Base-by-base conservation (phyloP, 2,888 invertebrate genomes). In the Parnassius glacialis region DNA sequence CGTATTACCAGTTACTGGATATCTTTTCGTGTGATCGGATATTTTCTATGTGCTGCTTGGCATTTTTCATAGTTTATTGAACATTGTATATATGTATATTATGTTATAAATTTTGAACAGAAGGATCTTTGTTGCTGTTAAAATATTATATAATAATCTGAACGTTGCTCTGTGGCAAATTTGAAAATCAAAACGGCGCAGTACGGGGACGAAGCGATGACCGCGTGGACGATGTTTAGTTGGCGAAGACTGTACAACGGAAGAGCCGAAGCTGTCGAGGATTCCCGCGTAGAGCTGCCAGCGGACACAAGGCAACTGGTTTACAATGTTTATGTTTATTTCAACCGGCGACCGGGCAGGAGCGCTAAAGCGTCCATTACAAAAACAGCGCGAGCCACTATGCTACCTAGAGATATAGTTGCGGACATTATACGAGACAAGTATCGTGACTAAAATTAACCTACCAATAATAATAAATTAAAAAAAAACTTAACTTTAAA, bases 161-260 rank as follows among this genome's bases (percentile, higher is more conserved):
- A 48, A 48, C 1, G n/a, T 48, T n/a, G 9, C 13, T 9, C 34
- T 44, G 48, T 53, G 48, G 10, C 13, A 12, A 16, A n/a, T 53
- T 58, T 11, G 34, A 58, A 58, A 25, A 54, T 62, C 81, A 89
- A 86, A 74, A 90, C 90, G 90, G 91, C 90, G 80, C 84, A 87
- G 70, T 90, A 91, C 89, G 91, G 91, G 64, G 85, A 90, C 81
- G 76, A 89, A 75, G 89, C 91, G 63, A 91, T 90, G 91, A 91
- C 90, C 67, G 91, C 91, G 59, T 91, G 91, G 91, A 91, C 91
- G 55, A 91, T 91, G 91, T 91, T 91, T 67, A 90, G 90, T 77
- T 91, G 91, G 91, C 79, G 91, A 69, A 77, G 91, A 72, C 73
- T 90, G 52, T 90, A 90, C 74, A 90, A 74, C 64, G 84, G 87